Base-by-base conservation (phyloP, 2,888 invertebrate species). In the Stictocephala bisonia region DNA sequence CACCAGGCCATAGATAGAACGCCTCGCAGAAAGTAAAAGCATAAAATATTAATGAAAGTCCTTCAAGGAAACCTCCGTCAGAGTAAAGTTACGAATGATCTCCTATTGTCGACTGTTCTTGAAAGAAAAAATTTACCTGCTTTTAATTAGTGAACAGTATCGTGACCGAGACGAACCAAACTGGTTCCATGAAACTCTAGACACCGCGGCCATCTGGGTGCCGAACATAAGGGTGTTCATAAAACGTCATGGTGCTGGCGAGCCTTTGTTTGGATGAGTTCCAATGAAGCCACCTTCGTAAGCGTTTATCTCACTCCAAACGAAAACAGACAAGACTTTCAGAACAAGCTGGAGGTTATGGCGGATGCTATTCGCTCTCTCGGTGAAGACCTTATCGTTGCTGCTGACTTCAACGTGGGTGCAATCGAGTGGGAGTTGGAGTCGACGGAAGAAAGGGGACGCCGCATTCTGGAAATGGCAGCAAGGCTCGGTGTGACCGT, bases 351-450 rank as follows among this genome's bases (percentile, higher is more conserved):
- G 50, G 50, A 50, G 9, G 4, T 3, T 1, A 3, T 50, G 3
- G 20, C 18, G 18, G 50, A 50, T 22, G 20, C 3, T 50, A 3
- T 50, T 50, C 20, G 18, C 50, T 18, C 50, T 22, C 50, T 50
- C 20, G 11, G 50, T 6, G 18, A 11, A 6, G 11, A 3, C 20
- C 11, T 50, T 6, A 15, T 18, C 11, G 20, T 50, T 22, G 50
- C 2, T 11, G 72, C 67, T 3, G 78, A 77, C 35, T 77, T 77
- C 31, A 79, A 78, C 51, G 50, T 22, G 9, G 76, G 68, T 29
- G 77, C 77, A 18, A 51, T 74, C 66, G 74, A 78, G 64, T 79
- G 80, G 79, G 79, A 78, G 6, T 77, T 79, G 75, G 70, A 74
- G 15, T 3, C 9, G 11, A 73, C 78, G 13, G 75, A 80, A 71